These are phyloP conservation scores for Aphelenchoides bicaudatus DNA, from an alignment of 2,888 invertebrate species.

Conservation along the genomic window DNA sequence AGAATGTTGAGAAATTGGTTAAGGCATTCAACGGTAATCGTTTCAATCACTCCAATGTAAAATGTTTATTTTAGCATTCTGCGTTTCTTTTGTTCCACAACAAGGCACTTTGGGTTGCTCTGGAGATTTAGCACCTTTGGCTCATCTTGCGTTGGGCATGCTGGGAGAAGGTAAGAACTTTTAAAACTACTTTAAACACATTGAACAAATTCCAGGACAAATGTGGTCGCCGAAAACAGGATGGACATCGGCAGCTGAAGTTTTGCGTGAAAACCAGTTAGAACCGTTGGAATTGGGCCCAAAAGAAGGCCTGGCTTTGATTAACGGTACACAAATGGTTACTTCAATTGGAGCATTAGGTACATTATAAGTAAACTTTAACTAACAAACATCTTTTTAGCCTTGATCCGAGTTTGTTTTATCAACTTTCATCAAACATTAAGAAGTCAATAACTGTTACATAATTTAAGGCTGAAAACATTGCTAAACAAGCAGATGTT, in stretches of 20 bases:
- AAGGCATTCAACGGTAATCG: conserved; percentile 69
- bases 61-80: conserved; percentile 65
- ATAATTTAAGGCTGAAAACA: conserved; percentile 67
- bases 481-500: conserved; percentile 69
- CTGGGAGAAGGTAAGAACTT: conserved; percentile 67
- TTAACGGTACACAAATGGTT: conserved; percentile 72
- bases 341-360: conserved; percentile 69
- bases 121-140: conserved; percentile 70
- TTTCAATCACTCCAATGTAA: background rate
- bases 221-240: conserved; percentile 70
- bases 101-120: conserved; percentile 72
- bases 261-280: conserved; percentile 66
- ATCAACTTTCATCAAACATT: no score
- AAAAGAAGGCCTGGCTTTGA: conserved; percentile 70
- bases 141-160: conserved; percentile 70
- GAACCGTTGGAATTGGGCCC: conserved; percentile 67
- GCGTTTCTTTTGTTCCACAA: conserved; percentile 70
- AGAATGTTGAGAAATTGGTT: conserved; percentile 67
- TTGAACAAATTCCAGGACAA: conserved; percentile 62
- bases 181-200: conserved; percentile 65
- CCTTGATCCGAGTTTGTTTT: conserved; percentile 64
- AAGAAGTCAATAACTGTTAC: no score
- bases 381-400: conserved; percentile 21
- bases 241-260: conserved; percentile 54
- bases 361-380: conserved; percentile 41